phyloP scores from a whole-genome alignment of 2,113 vertebrate species.

The Pelobates fuscus region DNA sequence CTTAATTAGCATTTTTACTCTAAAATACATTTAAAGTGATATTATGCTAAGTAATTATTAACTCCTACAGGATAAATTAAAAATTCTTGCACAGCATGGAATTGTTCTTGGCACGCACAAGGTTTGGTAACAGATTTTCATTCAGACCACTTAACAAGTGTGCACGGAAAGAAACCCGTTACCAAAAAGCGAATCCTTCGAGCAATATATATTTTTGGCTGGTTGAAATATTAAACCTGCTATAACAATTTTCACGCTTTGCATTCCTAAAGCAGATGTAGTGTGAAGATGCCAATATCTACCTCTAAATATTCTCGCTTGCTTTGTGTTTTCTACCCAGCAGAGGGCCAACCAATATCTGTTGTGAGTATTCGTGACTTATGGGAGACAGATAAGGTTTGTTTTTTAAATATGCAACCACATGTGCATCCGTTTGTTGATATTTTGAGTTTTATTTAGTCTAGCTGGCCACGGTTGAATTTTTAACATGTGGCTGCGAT shows the following conservation, averaged over 20 bases:
- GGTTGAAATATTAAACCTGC: constrained; percentile 78
- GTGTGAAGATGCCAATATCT: constrained; percentile 72
- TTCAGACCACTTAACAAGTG: constrained; percentile 64
- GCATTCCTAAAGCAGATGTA: constrained; percentile 70
- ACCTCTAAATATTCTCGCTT: constrained; percentile 63
- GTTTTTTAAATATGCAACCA: too few species aligned
- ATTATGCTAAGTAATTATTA: constrained; percentile 77
- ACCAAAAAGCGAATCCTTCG: constrained; percentile 76
- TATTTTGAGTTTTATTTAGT: too few species aligned
- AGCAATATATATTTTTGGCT: constrained; percentile 70
- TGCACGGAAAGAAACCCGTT: constrained; percentile 58
- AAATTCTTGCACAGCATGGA: constrained; percentile 74
- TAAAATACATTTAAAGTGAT: constrained; percentile 72
- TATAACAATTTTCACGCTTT: constrained; percentile 79
- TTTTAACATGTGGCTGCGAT: too few species aligned
- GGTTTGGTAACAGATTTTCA: constrained; percentile 68
- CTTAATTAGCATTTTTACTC: constrained; percentile 39
- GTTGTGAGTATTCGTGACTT: constrained; percentile 41
- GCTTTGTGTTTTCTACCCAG: constrained; percentile 68
- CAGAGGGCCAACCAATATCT: constrained; percentile 72
- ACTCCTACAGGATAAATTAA: constrained; percentile 76
- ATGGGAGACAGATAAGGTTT: constrained; percentile 54
- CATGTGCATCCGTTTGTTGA: too few species aligned
- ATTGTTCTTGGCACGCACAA: constrained; percentile 71
- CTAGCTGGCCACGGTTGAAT: too few species aligned